Evolutionary conservation across 2,797 vertebrate genomes (phyloP), one percentile per base, ranked within the genome.

Genomic region (Mionectes olivaceus): DNA sequence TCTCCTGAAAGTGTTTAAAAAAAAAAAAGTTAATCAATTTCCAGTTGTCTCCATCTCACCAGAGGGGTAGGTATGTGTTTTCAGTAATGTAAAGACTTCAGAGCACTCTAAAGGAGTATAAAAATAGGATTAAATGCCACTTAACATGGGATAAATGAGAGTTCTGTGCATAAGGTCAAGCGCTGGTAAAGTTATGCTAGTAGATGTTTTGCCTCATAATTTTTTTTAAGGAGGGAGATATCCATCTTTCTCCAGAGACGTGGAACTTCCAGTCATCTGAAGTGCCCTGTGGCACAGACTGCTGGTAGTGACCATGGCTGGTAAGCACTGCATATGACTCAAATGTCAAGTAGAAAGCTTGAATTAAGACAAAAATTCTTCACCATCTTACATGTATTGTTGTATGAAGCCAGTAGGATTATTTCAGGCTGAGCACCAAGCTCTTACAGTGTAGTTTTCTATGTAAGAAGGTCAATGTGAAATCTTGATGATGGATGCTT

Each of bases 391-490:
- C 1, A 3, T 43, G 13, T 84, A 19, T 44, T 80, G 13, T 84
- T 78, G 21, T 63, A 43, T 32, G 59, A 92, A 94, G 53, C 71
- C 89, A 91, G 80, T 14, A 81, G 68, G 63, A 90, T 94, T 91
- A 88, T 46, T 71, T 85, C 52, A 87, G 82, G 56, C 52, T 59
- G n/a, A 4, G 49, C 5, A 7, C 41, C 52, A 87, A 83, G 71
- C 60, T 89, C 60, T 85, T 85, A 91, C 92, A 90, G 91, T 43
- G n/a, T 60, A 67, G 63, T 93, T 95, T 89, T 88, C 81, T 79
- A 1, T 41, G n/a, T 84, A 88, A 84, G 88, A 77, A 90, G 41
- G 43, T 59, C 83, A 84, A 74, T 44, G 64, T 90, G 57, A 85
- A 73, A 53, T 65, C 60, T 49, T 41, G 19, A 56, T 95, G 94